Evolutionary conservation across 2,797 vertebrate genomes (phyloP).

Genomic region (Danio kyathit): DNA sequence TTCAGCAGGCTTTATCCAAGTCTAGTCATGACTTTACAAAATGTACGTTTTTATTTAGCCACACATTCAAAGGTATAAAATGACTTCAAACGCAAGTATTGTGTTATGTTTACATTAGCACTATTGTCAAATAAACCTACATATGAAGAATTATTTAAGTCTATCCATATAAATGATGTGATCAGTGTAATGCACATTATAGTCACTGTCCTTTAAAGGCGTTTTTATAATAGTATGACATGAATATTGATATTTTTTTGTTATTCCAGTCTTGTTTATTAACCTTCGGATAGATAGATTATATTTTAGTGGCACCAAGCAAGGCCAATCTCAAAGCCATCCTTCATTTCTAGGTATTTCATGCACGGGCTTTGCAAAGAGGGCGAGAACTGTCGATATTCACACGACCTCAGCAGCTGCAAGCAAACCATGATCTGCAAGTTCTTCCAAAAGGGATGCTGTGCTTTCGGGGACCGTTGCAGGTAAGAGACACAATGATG

Average conservation of each 20-base stretch:
- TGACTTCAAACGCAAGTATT: neutral
- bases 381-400: conserved; percentile 96
- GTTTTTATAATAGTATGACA: neutral
- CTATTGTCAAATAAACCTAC: neutral
- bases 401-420: conserved; percentile 91
- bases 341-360: conserved; percentile 86
- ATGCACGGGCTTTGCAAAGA: conserved; percentile 99
- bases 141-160: neutral
- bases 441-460: conserved; percentile 96
- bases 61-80: neutral
- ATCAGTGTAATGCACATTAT: neutral
- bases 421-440: conserved; percentile 93
- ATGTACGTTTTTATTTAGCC: neutral
- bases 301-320: neutral
- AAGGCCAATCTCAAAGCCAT: neutral
- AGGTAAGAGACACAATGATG: conserved; percentile 79
- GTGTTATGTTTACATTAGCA: conserved; percentile 7
- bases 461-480: conserved; percentile 95
- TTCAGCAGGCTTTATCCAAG: neutral
- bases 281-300: too few species aligned
- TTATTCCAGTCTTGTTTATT: too few species aligned
- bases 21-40: neutral
- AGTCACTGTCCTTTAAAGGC: neutral
- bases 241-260: neutral
- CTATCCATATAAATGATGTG: neutral